phyloP scores from a whole-genome alignment of 2,888 invertebrate species.

The Sphaerophoria rueppellii region DNA sequence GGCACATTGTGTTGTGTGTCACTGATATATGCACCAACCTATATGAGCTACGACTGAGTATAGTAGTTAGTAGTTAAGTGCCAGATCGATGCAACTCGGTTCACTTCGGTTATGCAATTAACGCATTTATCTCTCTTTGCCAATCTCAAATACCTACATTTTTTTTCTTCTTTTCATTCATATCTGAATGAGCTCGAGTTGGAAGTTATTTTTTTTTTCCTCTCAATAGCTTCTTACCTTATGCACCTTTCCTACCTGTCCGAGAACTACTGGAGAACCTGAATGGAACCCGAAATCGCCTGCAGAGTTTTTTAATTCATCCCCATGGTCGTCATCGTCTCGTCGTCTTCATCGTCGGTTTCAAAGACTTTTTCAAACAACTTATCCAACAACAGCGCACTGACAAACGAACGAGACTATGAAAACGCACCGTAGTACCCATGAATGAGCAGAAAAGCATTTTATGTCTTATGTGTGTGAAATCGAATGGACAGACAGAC shows the following conservation, averaged over 20 bases:
- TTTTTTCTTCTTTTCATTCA: not conserved
- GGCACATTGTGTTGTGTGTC: conserved; percentile 11
- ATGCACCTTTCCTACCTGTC: not conserved
- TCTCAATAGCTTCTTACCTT: not conserved
- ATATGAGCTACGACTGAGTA: not conserved
- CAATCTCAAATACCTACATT: conserved; percentile 40
- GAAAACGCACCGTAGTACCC: conserved; percentile 28
- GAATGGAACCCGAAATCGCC: conserved; percentile 55
- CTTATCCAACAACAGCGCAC: not conserved
- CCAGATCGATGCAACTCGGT: conserved; percentile 67
- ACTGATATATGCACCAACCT: conserved; percentile 37
- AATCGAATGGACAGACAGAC: conserved; percentile 29
- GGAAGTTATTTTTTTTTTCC: not conserved
- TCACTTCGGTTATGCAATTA: conserved; percentile 72
- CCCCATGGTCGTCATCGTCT: conserved; percentile 28
- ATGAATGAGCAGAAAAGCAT: conserved; percentile 58
- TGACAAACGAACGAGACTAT: conserved; percentile 17
- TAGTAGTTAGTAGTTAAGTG: conserved; percentile 17
- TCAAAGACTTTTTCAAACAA: conserved; percentile 15
- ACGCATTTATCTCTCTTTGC: conserved; percentile 68
- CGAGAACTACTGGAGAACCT: not conserved
- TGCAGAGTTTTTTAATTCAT: conserved; percentile 49
- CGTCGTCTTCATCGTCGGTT: conserved; percentile 7
- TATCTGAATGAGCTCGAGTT: conserved; percentile 20
- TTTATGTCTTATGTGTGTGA: not conserved